Base-by-base conservation (phyloP, 2,113 vertebrate species). In the Machaerirhynchus nigripectus region DNA sequence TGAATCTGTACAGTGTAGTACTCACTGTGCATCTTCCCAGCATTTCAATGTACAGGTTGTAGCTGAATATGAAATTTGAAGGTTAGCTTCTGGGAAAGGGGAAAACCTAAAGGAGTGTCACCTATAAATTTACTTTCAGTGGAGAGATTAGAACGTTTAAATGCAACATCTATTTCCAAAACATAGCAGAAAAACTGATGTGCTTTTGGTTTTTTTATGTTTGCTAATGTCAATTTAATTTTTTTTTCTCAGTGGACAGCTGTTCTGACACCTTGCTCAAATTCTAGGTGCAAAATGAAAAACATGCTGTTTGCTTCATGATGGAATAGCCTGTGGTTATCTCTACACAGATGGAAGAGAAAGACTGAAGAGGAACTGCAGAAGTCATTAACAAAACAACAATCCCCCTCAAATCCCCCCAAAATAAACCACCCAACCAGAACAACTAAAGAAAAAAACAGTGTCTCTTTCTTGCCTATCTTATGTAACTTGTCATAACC, bases 341-440 rank as follows among this genome's bases (percentile, higher is more conserved):
- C 50, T 52, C 28, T 50, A 44, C 14, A 42, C 3, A 40, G 47
- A 27, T 31, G 22, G 27, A 63, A 76, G 22, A 59, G 37, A 83
- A 47, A 69, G 18, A 56, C 33, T 37, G n/a, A 82, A 55, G 12
- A 79, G 22, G 55, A 94, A 56, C 33, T 71, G 30, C 10, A 67
- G n/a, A 16, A 21, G 6, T 33, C 19, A 30, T 19, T 50, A 71
- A 71, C 8, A 78, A 46, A 75, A 40, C 53, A 19, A 0, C 7
- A 63, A 5, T 12, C 4, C 7, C 9, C 1, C 5, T 39, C 3
- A 31, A 49, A 73, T 47, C 8, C 14, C 1, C 9, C 9, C 16
- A 7, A 52, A 46, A 53, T 18, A 53, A n/a, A 46, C 22, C 53
- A 30, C 15, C 15, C 31, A 55, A 35, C 15, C 7, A 35, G 52